Percentiles rank a stretch among this genome's conserved stretches.
Evolutionary conservation across 2,797 vertebrate genomes (phyloP).

Genomic region (Phoebastria nigripes): DNA sequence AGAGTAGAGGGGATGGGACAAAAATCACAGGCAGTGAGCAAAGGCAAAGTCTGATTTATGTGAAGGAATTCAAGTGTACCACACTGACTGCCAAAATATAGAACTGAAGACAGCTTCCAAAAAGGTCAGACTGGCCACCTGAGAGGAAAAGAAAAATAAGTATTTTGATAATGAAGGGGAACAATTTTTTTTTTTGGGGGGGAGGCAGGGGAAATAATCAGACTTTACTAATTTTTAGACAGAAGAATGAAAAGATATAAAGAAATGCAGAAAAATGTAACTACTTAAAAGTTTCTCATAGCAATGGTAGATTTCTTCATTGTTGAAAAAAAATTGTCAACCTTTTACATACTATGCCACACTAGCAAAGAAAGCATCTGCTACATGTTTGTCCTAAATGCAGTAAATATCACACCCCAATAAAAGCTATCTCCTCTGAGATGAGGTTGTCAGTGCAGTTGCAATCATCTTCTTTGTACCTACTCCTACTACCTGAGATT

Average conservation of each 20-base stretch:
- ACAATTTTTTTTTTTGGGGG: too few species aligned
- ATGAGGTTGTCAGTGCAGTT: not conserved
- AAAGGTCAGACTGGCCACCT: not conserved
- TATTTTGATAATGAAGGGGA: not conserved
- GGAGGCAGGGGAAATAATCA: not conserved
- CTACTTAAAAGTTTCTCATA: not conserved
- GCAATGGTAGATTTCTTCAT: not conserved
- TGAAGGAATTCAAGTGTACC: not conserved
- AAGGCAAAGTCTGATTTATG: not conserved
- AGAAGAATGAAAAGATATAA: not conserved
- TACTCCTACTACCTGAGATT: constrained; percentile 6
- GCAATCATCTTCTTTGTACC: not conserved
- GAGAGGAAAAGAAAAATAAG: not conserved
- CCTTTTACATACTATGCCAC: not conserved
- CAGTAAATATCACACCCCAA: constrained; percentile 6
- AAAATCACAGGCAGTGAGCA: not conserved
- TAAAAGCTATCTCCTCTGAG: not conserved
- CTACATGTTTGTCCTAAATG: not conserved
- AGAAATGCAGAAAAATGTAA: not conserved
- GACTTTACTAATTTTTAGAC: not conserved
- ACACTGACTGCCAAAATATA: not conserved
- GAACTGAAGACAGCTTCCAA: not conserved
- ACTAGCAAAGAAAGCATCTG: not conserved
- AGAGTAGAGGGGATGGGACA: not conserved
- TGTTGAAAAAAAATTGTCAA: not conserved